Conservation (phyloP, 2,113 vertebrate species). For the Marmota flaviventris region DNA sequence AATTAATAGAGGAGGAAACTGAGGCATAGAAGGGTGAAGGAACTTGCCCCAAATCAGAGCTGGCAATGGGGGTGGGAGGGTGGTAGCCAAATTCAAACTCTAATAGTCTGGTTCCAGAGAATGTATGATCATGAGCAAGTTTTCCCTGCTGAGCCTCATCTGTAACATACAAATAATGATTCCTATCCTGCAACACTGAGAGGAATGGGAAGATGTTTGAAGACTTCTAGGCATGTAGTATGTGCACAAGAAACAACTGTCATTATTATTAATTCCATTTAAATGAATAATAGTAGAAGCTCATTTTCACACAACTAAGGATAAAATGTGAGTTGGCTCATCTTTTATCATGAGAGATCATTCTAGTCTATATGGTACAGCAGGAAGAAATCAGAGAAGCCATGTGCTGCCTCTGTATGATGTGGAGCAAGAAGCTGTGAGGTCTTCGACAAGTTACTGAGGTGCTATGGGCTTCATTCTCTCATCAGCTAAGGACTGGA, state of each 20-base stretch:
- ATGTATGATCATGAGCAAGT: slow-evolving; percentile 1
- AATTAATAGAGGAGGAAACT: slow-evolving; percentile 35
- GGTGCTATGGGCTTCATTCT: neutral
- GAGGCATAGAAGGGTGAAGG: slow-evolving; percentile 14
- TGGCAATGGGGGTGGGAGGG: neutral
- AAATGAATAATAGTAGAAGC: slow-evolving; percentile 28
- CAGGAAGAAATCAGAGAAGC: slow-evolving; percentile 33
- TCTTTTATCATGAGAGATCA: neutral
- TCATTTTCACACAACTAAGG: slow-evolving; percentile 24
- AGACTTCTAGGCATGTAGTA: neutral
- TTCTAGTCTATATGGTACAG: neutral
- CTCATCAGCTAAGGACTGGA: neutral
- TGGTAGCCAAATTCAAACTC: slow-evolving; percentile 24
- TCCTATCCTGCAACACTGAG: neutral
- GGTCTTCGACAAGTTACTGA: slow-evolving; percentile 5
- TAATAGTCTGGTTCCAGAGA: slow-evolving; percentile 9
- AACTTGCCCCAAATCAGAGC: slow-evolving; percentile 31
- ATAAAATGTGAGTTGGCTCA: slow-evolving; percentile 1
- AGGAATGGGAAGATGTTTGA: neutral
- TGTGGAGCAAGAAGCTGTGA: slow-evolving; percentile 13
- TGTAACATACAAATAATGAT: slow-evolving; percentile 6
- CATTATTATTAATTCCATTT: neutral
- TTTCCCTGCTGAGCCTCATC: neutral
- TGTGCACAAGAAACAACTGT: neutral
- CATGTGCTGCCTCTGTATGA: neutral